phyloP scores from a whole-genome alignment of 1,140 invertebrate species.

The Gryon sp. region DNA sequence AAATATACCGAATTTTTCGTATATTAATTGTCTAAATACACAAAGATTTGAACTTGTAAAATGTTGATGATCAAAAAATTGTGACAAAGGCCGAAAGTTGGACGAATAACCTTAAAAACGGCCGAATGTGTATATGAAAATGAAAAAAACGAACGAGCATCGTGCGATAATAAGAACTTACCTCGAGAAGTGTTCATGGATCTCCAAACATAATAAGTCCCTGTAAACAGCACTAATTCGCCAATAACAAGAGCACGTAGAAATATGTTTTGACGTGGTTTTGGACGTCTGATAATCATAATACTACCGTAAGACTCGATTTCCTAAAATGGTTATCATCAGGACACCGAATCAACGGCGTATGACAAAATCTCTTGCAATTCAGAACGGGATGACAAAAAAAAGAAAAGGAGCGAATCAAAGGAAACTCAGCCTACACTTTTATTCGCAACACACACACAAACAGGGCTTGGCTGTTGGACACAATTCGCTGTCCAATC shows the following conservation, averaged over 20 bases:
- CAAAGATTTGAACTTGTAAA: too few relatives aligned
- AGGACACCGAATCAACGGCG: constrained; percentile 62
- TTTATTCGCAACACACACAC: constrained; percentile 3
- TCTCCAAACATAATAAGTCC: constrained; percentile 66
- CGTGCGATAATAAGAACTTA: constrained; percentile 60
- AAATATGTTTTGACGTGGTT: not conserved
- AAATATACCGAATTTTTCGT: too few relatives aligned
- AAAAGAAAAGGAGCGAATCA: constrained; percentile 30
- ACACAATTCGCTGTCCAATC: constrained; percentile 6
- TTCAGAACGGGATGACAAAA: constrained; percentile 24
- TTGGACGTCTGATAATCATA: constrained; percentile 73
- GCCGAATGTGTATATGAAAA: not conserved
- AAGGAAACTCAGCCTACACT: constrained; percentile 37
- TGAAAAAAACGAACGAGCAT: constrained; percentile 14
- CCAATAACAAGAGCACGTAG: constrained; percentile 42
- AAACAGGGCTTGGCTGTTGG: constrained; percentile 1
- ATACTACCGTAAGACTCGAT: constrained; percentile 67
- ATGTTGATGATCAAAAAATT: too few relatives aligned
- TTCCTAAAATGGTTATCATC: constrained; percentile 78
- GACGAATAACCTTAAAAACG: constrained; percentile 24
- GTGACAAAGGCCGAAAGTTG: too few relatives aligned
- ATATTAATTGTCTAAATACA: too few relatives aligned
- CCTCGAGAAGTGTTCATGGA: constrained; percentile 73
- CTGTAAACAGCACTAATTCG: constrained; percentile 58
- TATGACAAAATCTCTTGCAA: constrained; percentile 59